phyloP scores from a whole-genome alignment of 2,888 invertebrate species.

The Cactoblastis cactorum region DNA sequence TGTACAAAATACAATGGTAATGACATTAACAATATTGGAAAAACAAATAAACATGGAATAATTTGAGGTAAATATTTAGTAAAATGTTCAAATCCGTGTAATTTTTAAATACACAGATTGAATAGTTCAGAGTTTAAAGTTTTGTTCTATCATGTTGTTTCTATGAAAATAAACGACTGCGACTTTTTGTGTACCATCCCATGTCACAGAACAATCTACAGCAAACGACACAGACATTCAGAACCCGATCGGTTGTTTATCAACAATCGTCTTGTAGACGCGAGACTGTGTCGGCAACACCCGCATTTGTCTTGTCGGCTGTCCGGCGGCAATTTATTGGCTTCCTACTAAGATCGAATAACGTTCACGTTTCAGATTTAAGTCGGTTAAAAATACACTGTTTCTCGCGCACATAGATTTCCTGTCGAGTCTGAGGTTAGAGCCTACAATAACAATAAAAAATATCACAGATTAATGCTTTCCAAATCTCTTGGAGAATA shows the following conservation, averaged over 20 bases:
- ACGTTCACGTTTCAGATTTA: conserved; percentile 26
- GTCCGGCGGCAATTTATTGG: conserved; percentile 55
- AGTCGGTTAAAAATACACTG: neutral
- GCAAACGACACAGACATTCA: conserved; percentile 3
- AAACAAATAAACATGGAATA: neutral
- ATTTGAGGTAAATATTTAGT: neutral
- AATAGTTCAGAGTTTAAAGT: neutral
- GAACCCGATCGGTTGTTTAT: conserved; percentile 10
- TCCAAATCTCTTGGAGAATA: too few species aligned
- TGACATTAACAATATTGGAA: neutral
- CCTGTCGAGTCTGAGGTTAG: neutral
- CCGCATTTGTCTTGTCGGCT: conserved; percentile 54
- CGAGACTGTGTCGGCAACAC: conserved; percentile 14
- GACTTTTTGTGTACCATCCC: too few species aligned
- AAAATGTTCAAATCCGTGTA: too few species aligned
- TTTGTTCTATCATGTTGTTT: neutral
- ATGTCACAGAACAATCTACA: neutral
- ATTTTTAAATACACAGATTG: too few species aligned
- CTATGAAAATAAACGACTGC: too few species aligned
- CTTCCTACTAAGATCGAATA: conserved; percentile 51
- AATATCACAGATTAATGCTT: too few species aligned
- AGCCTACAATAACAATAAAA: neutral
- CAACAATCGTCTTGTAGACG: conserved; percentile 7
- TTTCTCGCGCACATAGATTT: neutral
- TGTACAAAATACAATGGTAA: too few species aligned